Base-by-base conservation (phyloP, 2,113 vertebrate genomes). In the Oophaga pumilio region DNA sequence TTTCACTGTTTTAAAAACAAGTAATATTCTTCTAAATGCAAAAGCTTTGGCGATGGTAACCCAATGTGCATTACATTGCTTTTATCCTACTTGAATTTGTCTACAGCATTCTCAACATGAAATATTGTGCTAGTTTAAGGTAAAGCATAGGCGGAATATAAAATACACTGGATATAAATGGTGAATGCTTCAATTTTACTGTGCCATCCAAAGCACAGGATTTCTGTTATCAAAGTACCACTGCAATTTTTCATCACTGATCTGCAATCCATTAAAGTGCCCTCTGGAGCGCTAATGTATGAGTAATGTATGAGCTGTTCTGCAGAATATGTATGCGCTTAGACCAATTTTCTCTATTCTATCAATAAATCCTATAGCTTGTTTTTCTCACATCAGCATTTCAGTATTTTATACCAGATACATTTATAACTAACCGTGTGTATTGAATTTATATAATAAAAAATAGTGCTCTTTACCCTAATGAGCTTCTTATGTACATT, bases 201-300 rank as follows among this genome's bases (percentile, higher is more conserved):
- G 49, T n/a, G 56, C 9, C 66, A 76, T 78, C 59, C 74, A 11
- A 28, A 33, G 76, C 62, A 22, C 24, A 79, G 74, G 43, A 52
- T 56, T 69, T 49, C 64, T 49, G 76, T 74, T 78, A 78, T 33
- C 24, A 84, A 89, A 90, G 90, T 85, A 93, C 92, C 93, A 92
- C 92, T 90, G 90, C 88, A 89, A 87, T 95, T 92, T 93, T 94
- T 96, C 92, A 93, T 93, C 92, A 85, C 82, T 93, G 94, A 93
- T 93, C 91, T 82, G 91, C 94, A 94, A 93, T 94, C 93, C 87
- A 93, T 95, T 89, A 90, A 86, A 88, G 81, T 89, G 91, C 89
- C 93, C 87, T 91, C 66, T 82, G 68, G 86, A 87, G 66, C 78
- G 52, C 85, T 69, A 81, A 59, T 62, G 81, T 87, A 74, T 74